Percentiles rank a stretch among this genome's conserved stretches.
These are phyloP conservation scores for Metellina segmentata DNA, from an alignment of 2,888 invertebrate species.

Conservation along the genomic window DNA sequence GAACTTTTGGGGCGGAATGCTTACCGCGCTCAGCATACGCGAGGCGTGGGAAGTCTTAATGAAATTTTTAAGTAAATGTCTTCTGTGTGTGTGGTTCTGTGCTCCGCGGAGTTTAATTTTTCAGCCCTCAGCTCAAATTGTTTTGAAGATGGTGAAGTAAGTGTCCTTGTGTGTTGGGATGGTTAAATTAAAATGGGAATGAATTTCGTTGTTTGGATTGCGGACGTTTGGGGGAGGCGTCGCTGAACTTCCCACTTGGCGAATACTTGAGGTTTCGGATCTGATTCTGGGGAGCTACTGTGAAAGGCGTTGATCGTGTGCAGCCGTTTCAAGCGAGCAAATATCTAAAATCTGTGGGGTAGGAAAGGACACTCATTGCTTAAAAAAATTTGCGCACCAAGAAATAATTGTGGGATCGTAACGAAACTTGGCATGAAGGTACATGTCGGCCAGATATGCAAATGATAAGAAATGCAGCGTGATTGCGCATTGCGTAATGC, in stretches of 20 bases:
- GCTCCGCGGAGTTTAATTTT: conserved; percentile 29
- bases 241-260: too few species aligned
- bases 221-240: background rate
- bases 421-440: too few species aligned
- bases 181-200: conserved; percentile 42
- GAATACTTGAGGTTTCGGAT: too few species aligned
- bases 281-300: background rate
- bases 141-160: conserved; percentile 25
- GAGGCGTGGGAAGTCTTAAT: conserved; percentile 34
- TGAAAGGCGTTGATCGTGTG: background rate
- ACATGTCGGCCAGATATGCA: too few species aligned
- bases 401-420: too few species aligned
- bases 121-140: conserved; percentile 17
- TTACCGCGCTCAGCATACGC: conserved; percentile 2
- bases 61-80: conserved; percentile 60
- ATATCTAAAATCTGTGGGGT: too few species aligned
- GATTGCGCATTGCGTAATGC: too few species aligned
- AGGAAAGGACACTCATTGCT: too few species aligned
- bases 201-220: conserved; percentile 34
- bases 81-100: conserved; percentile 4
- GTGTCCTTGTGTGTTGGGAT: background rate
- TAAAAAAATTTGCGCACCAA: too few species aligned
- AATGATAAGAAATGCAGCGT: too few species aligned
- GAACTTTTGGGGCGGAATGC: conserved; percentile 20
- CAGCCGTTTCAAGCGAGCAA: background rate